These are phyloP conservation scores for Xestia c-nigrum DNA, from an alignment of 2,888 invertebrate genomes.

Conservation along the genomic window DNA sequence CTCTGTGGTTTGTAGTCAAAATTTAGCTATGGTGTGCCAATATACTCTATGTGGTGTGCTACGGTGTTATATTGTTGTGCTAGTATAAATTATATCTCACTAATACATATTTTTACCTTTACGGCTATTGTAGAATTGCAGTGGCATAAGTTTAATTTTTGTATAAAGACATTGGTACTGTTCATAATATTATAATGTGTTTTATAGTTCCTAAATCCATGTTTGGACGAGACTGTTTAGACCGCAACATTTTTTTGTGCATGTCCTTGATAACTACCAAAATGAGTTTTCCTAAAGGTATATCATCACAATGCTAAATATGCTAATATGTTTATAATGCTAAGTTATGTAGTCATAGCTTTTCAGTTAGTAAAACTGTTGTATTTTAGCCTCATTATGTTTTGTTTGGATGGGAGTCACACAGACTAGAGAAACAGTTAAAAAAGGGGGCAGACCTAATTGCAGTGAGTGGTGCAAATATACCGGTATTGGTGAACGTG, in stretches of 20 bases:
- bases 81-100: not conserved
- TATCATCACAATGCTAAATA: not conserved
- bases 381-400: not conserved
- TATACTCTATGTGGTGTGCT: no score
- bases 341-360: no score
- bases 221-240: not conserved
- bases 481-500: not conserved
- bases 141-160: not conserved
- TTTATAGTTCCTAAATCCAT: not conserved
- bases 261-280: not conserved
- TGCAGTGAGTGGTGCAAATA: not conserved
- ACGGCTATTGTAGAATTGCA: not conserved
- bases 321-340: no score
- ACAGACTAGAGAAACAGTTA: not conserved
- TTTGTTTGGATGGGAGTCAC: not conserved
- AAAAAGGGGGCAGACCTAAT: not conserved
- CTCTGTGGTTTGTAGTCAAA: not conserved
- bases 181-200: not conserved
- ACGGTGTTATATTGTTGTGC: not conserved
- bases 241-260: not conserved
- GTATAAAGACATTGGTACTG: not conserved
- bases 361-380: not conserved
- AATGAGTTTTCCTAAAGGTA: slow-evolving; percentile 4
- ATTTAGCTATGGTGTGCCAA: not conserved
- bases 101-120: not conserved